Conservation (phyloP, 2,888 invertebrate genomes). For the Phengaris alcon region DNA sequence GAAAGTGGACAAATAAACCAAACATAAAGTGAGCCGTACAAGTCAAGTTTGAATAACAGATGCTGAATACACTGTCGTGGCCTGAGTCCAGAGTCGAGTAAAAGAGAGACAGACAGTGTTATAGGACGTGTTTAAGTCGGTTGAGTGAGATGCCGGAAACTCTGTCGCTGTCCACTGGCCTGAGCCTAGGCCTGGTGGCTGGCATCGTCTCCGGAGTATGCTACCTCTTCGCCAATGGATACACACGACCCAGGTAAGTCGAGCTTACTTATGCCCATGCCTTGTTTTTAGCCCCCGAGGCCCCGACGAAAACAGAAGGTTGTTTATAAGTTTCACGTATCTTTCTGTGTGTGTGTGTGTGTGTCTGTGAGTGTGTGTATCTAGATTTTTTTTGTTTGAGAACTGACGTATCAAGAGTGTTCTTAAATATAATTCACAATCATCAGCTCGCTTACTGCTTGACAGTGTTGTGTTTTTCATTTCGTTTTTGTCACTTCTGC, state of each 20-base stretch:
- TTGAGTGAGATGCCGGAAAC: slow-evolving; percentile 73
- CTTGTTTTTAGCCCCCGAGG: too few species aligned
- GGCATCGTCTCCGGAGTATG: slow-evolving; percentile 84
- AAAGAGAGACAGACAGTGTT: slow-evolving; percentile 23
- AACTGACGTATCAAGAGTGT: too few species aligned
- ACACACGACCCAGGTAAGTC: slow-evolving; percentile 77
- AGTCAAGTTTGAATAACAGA: not conserved
- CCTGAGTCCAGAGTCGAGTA: slow-evolving; percentile 7
- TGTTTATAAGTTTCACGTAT: too few species aligned
- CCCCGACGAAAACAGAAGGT: too few species aligned
- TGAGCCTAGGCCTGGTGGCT: slow-evolving; percentile 83
- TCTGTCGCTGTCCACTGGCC: slow-evolving; percentile 78
- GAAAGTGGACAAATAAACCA: not conserved
- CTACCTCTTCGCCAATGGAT: slow-evolving; percentile 79
- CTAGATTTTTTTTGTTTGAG: too few species aligned
- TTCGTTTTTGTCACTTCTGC: too few species aligned
- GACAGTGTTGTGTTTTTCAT: too few species aligned
- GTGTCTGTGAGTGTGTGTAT: too few species aligned
- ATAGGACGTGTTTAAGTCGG: slow-evolving; percentile 29
- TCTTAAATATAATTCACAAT: too few species aligned
- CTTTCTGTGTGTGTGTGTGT: too few species aligned
- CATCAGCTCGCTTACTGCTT: too few species aligned
- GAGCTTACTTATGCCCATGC: not conserved
- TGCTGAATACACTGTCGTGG: too few species aligned
- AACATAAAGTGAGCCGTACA: not conserved